A percentile compares a stretch with the other conserved stretches of the same genome.
Evolutionary conservation across 2,113 vertebrate species (phyloP).

Genomic region (Myrmecobius fasciatus): DNA sequence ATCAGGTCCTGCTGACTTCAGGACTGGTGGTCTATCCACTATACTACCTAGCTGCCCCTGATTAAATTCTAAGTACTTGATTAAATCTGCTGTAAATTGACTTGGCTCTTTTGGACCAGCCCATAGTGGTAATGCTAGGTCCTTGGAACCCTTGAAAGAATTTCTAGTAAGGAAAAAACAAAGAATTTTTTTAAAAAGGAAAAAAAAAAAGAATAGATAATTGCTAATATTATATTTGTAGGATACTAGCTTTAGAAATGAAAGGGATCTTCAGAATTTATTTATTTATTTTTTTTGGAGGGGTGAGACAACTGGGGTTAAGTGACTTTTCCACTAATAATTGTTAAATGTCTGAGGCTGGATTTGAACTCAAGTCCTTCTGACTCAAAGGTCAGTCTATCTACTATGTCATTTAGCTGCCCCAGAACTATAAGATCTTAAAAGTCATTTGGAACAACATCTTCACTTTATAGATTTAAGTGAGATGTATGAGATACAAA

Average conservation of each 20-base stretch:
- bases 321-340: too few relatives aligned
- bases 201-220: neutral
- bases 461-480: neutral
- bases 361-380: too few relatives aligned
- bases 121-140: neutral
- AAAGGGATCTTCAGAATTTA: too few relatives aligned
- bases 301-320: too few relatives aligned
- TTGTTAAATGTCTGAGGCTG: too few relatives aligned
- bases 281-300: too few relatives aligned
- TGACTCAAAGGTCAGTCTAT: too few relatives aligned
- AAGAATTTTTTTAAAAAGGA: neutral
- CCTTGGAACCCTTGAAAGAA: neutral
- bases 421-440: neutral
- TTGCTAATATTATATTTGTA: neutral
- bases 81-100: neutral
- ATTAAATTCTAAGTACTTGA: neutral
- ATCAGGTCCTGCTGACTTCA: neutral
- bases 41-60: neutral
- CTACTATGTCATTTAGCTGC: too few relatives aligned
- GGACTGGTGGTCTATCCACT: too few relatives aligned
- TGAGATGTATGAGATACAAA: neutral
- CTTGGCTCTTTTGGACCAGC: neutral
- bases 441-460: neutral
- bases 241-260: neutral
- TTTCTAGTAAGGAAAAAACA: neutral